phyloP scores from a whole-genome alignment of 2,797 vertebrate genomes.

The Coregonus ussuriensis region DNA sequence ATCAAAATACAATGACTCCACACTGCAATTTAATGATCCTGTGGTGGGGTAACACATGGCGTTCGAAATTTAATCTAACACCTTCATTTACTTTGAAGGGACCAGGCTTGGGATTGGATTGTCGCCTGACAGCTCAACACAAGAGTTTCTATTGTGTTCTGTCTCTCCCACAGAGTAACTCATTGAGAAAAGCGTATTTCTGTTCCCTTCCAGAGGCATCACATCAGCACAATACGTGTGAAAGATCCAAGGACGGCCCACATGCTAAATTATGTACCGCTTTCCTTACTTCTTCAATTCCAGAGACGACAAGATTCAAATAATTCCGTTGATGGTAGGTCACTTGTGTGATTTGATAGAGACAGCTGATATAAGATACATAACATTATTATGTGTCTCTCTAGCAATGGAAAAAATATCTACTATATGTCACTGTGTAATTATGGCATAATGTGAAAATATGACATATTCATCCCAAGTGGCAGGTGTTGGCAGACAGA shows the following conservation, averaged over 20 bases:
- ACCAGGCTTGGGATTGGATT: background rate
- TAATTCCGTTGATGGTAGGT: background rate
- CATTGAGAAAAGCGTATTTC: background rate
- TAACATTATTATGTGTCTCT: no score
- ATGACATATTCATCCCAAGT: background rate
- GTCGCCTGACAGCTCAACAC: conserved; percentile 1
- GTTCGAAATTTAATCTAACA: conserved; percentile 21
- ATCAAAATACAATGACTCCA: conserved; percentile 10
- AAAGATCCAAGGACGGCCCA: background rate
- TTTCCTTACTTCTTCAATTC: background rate
- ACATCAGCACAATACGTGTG: background rate
- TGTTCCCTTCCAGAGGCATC: background rate
- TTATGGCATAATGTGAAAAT: background rate
- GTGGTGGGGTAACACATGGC: conserved; percentile 8
- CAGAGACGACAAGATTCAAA: background rate
- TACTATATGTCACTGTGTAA: background rate
- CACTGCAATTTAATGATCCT: conserved; percentile 9
- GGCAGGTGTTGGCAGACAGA: background rate
- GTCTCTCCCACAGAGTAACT: background rate
- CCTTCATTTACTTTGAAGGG: conserved; percentile 2
- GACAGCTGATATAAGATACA: no score
- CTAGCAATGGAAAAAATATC: background rate
- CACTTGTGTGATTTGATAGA: background rate
- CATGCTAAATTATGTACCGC: background rate
- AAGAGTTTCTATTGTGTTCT: background rate